These are phyloP conservation scores for Rhegmatorhina hoffmannsi DNA, from an alignment of 2,113 vertebrate genomes.

Conservation along the genomic window DNA sequence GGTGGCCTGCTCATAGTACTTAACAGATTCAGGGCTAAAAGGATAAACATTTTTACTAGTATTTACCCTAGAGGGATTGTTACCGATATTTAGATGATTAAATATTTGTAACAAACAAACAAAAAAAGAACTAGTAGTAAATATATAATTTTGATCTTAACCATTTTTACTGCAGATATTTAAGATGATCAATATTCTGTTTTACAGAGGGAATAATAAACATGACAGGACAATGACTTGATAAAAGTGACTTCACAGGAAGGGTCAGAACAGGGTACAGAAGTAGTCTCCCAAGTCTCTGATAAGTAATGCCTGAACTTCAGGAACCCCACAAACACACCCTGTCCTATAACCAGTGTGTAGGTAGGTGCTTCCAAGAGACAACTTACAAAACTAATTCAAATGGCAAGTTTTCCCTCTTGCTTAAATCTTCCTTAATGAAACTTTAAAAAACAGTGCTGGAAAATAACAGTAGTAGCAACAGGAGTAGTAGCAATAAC, in stretches of 20 bases:
- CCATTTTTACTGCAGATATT: neutral
- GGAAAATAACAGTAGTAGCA: neutral
- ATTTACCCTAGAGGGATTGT: neutral
- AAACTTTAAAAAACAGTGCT: neutral
- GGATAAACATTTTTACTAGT: neutral
- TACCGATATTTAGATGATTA: neutral
- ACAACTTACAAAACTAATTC: neutral
- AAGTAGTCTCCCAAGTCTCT: neutral
- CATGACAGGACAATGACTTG: neutral
- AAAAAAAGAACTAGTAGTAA: neutral
- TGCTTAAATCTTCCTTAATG: neutral
- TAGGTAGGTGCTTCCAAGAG: neutral
- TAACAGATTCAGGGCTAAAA: neutral
- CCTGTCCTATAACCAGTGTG: neutral
- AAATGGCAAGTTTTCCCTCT: neutral
- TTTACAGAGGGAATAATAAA: neutral
- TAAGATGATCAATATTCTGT: neutral
- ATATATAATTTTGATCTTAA: neutral
- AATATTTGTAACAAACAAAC: neutral
- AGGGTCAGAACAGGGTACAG: neutral
- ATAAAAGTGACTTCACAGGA: neutral
- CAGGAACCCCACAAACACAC: neutral
- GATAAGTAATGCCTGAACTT: neutral
- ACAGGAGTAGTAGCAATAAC: neutral
- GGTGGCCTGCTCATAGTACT: neutral